A percentile compares a stretch with the other conserved stretches of the same genome.
Conservation (phyloP, 2,113 vertebrate genomes). For the Ophthalmolycus amberensis region DNA sequence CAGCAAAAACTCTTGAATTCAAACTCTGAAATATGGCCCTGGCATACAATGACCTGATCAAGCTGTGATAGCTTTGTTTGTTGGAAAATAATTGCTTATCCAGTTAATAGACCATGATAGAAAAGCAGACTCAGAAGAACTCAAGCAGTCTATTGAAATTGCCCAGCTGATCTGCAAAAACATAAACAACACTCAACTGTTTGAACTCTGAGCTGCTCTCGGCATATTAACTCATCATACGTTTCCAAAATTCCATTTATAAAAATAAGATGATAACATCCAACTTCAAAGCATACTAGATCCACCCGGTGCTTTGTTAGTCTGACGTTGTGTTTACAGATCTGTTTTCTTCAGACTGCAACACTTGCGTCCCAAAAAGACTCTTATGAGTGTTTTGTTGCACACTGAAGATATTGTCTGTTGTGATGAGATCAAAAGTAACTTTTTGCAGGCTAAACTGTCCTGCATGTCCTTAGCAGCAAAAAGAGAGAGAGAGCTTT, state of each 20-base stretch:
- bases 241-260: background rate
- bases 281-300: background rate
- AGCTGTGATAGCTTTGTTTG: background rate
- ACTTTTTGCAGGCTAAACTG: background rate
- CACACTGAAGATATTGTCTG: background rate
- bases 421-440: conserved; percentile 4
- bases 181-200: background rate
- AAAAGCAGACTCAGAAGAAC: background rate
- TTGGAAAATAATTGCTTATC: background rate
- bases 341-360: background rate
- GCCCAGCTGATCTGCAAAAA: background rate
- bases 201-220: background rate
- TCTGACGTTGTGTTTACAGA: too few species aligned
- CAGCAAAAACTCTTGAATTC: background rate
- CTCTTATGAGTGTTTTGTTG: background rate
- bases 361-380: background rate
- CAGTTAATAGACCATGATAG: background rate
- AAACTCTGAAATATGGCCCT: background rate
- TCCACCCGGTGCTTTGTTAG: too few species aligned
- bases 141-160: background rate
- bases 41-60: background rate
- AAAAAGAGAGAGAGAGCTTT: background rate
- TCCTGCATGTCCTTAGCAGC: background rate
- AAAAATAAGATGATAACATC: background rate
- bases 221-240: background rate